Evolutionary conservation across 2,797 vertebrate species (phyloP).

Genomic region (Diglossa cyanea): DNA sequence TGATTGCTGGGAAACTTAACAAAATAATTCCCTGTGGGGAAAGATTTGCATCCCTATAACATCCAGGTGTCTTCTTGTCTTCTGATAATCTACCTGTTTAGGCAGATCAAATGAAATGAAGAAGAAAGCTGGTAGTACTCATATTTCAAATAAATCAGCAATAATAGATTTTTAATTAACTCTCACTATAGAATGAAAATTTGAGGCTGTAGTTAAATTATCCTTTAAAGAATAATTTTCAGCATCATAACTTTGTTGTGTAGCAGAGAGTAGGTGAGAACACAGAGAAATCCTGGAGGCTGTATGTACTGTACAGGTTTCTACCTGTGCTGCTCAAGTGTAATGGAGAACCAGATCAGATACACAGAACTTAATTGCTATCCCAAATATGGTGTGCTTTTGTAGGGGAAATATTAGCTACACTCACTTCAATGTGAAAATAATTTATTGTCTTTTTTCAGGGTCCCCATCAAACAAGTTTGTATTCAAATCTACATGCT

Average conservation of each 20-base stretch:
- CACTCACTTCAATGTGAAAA: neutral
- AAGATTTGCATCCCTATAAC: neutral
- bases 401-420: neutral
- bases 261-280: neutral
- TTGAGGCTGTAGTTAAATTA: neutral
- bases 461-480: neutral
- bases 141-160: neutral
- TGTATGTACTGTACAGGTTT: neutral
- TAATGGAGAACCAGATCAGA: neutral
- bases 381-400: neutral
- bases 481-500: neutral
- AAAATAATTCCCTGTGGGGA: neutral
- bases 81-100: neutral
- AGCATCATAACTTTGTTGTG: neutral
- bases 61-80: neutral
- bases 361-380: neutral
- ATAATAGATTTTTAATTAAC: neutral
- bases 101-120: neutral
- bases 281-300: neutral
- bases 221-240: neutral
- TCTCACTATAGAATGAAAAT: neutral
- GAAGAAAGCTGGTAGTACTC: neutral
- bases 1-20: neutral
- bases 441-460: neutral
- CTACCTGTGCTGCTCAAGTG: neutral